phyloP scores from a whole-genome alignment of 2,797 vertebrate species.

The Epinephelus coioides region DNA sequence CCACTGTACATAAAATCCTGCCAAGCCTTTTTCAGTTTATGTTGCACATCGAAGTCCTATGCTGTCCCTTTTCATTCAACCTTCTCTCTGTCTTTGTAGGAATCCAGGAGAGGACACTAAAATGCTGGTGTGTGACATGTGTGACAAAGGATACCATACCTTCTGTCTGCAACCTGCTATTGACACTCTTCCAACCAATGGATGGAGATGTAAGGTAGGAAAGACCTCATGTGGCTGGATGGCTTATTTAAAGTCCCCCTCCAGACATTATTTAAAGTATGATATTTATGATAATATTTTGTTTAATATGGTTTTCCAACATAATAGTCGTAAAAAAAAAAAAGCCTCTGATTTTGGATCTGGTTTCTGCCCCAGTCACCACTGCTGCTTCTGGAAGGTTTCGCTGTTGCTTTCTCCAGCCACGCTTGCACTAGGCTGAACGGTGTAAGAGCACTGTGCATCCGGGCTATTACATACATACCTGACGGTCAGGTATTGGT shows the following conservation, averaged over 20 bases:
- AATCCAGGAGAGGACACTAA: slow-evolving; percentile 99
- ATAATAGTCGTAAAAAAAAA: too few species aligned
- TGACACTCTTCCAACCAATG: slow-evolving; percentile 96
- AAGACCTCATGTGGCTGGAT: neutral
- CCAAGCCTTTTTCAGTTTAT: neutral
- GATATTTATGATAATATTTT: too few species aligned
- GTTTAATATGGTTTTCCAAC: too few species aligned
- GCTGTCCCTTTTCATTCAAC: neutral
- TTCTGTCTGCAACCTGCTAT: slow-evolving; percentile 98
- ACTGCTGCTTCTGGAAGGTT: too few species aligned
- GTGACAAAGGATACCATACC: slow-evolving; percentile 99
- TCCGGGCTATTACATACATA: too few species aligned
- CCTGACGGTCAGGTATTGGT: too few species aligned
- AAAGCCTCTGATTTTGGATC: too few species aligned
- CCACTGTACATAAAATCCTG: neutral
- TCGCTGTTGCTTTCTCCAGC: too few species aligned
- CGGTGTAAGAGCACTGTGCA: too few species aligned
- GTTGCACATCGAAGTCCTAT: neutral
- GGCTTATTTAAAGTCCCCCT: neutral
- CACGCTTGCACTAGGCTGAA: too few species aligned
- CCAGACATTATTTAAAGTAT: too few species aligned
- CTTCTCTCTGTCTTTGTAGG: slow-evolving; percentile 73
- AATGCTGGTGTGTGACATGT: slow-evolving; percentile 99
- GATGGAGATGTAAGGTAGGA: slow-evolving; percentile 98
- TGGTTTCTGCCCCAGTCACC: too few species aligned